Conservation (phyloP, 2,888 invertebrate species). For the Apamea anceps region DNA sequence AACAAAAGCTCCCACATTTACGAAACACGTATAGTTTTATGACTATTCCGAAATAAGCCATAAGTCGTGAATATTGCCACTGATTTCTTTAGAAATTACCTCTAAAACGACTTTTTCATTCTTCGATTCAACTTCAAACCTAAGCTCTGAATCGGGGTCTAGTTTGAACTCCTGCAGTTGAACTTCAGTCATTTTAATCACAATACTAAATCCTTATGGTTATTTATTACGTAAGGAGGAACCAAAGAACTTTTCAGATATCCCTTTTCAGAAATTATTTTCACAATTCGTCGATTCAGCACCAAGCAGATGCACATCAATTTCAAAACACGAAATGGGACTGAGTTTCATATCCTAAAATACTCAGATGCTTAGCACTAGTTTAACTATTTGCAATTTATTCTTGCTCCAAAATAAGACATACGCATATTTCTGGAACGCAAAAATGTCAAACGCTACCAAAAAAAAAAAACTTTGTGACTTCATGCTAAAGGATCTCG, state of each 20-base stretch:
- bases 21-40: neutral
- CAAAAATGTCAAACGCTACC: neutral
- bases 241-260: neutral
- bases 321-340: conserved; percentile 37
- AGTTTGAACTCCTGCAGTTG: conserved; percentile 94
- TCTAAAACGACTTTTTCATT: conserved; percentile 95
- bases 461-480: neutral
- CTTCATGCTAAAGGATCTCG: neutral
- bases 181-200: conserved; percentile 84
- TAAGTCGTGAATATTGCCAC: neutral
- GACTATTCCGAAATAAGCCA: neutral
- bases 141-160: conserved; percentile 96
- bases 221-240: conserved; percentile 21
- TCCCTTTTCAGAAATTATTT: neutral
- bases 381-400: neutral
- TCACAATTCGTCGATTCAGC: conserved; percentile 12
- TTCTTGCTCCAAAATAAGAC: neutral
- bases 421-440: neutral
- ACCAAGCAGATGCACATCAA: conserved; percentile 25
- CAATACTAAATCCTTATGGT: neutral
- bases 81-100: conserved; percentile 81
- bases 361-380: conserved; percentile 3
- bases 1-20: neutral
- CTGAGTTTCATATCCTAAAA: conserved; percentile 12
- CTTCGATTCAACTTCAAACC: conserved; percentile 98